Evolutionary conservation across 2,797 vertebrate genomes (phyloP).

Genomic region (Tadarida brasiliensis): DNA sequence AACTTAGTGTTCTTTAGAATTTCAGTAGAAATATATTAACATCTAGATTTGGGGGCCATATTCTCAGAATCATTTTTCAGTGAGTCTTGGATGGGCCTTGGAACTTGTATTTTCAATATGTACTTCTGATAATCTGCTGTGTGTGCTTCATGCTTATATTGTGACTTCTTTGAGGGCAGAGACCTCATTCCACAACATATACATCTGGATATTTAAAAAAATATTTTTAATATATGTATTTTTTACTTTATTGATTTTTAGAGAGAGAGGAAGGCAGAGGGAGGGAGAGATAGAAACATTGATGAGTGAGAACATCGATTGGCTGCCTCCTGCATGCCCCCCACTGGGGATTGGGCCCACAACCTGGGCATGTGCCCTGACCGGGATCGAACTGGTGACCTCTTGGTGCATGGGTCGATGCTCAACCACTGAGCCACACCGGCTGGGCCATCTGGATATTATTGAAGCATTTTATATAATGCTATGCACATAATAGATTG

Average conservation of each 20-base stretch:
- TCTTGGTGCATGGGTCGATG: no score
- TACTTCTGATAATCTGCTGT: neutral
- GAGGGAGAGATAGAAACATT: no score
- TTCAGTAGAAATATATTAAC: neutral
- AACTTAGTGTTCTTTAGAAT: conserved; percentile 12
- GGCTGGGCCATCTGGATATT: neutral
- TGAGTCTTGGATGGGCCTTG: neutral
- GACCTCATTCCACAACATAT: neutral
- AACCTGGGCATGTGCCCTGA: no score
- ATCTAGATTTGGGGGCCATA: neutral
- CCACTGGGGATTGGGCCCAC: no score
- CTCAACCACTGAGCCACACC: no score
- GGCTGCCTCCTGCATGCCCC: no score
- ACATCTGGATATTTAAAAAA: neutral
- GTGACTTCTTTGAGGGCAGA: neutral
- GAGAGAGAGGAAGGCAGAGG: no score
- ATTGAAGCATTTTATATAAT: neutral
- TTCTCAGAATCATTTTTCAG: neutral
- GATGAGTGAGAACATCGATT: no score
- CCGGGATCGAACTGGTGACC: no score
- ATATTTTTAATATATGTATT: no score
- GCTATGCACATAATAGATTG: neutral
- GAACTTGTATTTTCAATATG: neutral
- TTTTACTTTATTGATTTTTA: no score
- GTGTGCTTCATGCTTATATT: neutral